Conservation (phyloP, 1,140 invertebrate species). For the Platyura marginata region DNA sequence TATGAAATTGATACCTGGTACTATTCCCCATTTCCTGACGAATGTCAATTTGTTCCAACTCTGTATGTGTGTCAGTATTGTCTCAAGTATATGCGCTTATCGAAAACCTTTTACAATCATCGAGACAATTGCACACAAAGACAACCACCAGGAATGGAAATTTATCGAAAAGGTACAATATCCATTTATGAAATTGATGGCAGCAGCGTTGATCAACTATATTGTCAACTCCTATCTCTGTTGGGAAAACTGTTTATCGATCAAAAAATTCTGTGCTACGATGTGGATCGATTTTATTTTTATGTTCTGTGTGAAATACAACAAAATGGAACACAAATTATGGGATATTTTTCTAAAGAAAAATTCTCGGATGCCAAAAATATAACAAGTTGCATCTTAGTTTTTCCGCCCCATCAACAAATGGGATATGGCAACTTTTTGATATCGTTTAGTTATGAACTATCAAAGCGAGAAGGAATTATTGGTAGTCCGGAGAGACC, state of each 20-base stretch:
- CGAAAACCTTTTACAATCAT: slow-evolving; percentile 61
- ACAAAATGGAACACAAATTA: slow-evolving; percentile 82
- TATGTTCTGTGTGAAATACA: slow-evolving; percentile 93
- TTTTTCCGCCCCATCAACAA: slow-evolving; percentile 89
- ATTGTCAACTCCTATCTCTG: slow-evolving; percentile 91
- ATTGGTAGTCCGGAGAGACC: slow-evolving; percentile 97
- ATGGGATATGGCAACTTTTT: slow-evolving; percentile 97
- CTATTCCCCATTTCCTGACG: slow-evolving; percentile 94
- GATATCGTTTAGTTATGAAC: slow-evolving; percentile 86
- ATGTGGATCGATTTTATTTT: slow-evolving; percentile 94
- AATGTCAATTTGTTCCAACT: slow-evolving; percentile 87
- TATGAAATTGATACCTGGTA: slow-evolving; percentile 99
- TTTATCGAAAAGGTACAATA: slow-evolving; percentile 78
- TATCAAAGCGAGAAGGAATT: slow-evolving; percentile 77
- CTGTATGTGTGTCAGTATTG: slow-evolving; percentile 97
- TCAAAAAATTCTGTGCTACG: slow-evolving; percentile 95
- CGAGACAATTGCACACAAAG: slow-evolving; percentile 49
- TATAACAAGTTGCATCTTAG: slow-evolving; percentile 96
- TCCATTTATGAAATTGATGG: slow-evolving; percentile 85
- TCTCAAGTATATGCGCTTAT: slow-evolving; percentile 88
- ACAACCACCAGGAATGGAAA: slow-evolving; percentile 79
- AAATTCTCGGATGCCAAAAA: slow-evolving; percentile 97
- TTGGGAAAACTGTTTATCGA: slow-evolving; percentile 92
- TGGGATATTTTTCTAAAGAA: slow-evolving; percentile 99
- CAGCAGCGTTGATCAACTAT: slow-evolving; percentile 78